Base-by-base conservation (phyloP, 37 sponge, comb jelly and placozoan species). In the Chondrosia reniformis region DNA sequence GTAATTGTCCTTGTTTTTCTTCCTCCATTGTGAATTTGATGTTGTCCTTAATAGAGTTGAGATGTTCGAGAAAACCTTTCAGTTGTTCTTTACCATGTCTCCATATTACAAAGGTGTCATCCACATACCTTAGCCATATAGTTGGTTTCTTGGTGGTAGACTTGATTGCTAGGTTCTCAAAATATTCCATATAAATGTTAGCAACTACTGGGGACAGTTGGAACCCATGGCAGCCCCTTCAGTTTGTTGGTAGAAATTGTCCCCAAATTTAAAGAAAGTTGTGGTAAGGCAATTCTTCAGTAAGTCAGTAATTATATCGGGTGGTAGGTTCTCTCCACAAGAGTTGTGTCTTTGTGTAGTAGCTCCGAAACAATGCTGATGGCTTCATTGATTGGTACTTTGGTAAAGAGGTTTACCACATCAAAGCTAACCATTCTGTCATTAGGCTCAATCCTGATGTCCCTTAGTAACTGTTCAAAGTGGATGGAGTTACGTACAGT, bases 201-300 rank as follows among this genome's bases (percentile, higher is more conserved):
- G 72, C 72, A 24, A 69, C 72, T 8, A 69, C 72, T 34, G 72
- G 72, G 10, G 72, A 69, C 36, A 69, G 72, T 34, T 41, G 72
- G 43, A 43, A 4, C 72, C 72, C 72, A 69, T 69, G 36, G 72
- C 72, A 43, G 44, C 72, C 1, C 72, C 72, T 21, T 69, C 43
- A 17, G 19, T 40, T 44, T 69, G 43, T 39, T 69, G 25, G 36
- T 69, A 69, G 43, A 69, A 69, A 43, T 38, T 34, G 32, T 39
- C 44, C 24, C 42, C 42, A 41, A 41, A 69, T 44, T 43, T 69
- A 44, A 69, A 69, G 22, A 43, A 69, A 25, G 72, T 69, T 41
- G 43, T 43, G 15, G 72, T 69, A 41, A 69, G 22, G 36, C 72
- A 69, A 21, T 43, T 13, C 22, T 34, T 12, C 24, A 69, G 43